Conservation (phyloP, 2,888 invertebrate species). For the Drosophila macrothrix region DNA sequence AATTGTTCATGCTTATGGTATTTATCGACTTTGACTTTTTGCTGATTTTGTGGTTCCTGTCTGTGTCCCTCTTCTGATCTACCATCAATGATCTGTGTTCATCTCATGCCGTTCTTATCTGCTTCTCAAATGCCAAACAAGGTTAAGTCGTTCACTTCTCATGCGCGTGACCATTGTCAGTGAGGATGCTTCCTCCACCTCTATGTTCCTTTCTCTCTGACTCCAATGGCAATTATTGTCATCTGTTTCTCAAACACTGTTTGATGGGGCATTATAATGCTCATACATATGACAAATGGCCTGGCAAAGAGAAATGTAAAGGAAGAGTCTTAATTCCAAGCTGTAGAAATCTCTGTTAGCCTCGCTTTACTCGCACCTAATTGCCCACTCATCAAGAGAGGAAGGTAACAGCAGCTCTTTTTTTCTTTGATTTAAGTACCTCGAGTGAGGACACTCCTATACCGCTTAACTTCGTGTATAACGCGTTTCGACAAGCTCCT, state of each 20-base stretch:
- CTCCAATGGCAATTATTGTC: conserved; percentile 69
- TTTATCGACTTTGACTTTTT: conserved; percentile 51
- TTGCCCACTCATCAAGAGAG: conserved; percentile 42
- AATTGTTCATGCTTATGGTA: conserved; percentile 56
- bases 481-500: conserved; percentile 23
- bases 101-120: conserved; percentile 42
- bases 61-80: conserved; percentile 43
- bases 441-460: not conserved
- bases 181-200: conserved; percentile 11
- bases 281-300: conserved; percentile 60
- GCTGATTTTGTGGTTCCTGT: conserved; percentile 43
- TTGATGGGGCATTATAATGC: conserved; percentile 41
- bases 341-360: conserved; percentile 32
- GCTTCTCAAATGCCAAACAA: conserved; percentile 52
- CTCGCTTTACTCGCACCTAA: conserved; percentile 36
- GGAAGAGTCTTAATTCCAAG: conserved; percentile 5
- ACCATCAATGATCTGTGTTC: conserved; percentile 42
- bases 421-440: not conserved
- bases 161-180: conserved; percentile 48
- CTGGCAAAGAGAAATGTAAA: conserved; percentile 22
- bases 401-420: not conserved
- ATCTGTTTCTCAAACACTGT: conserved; percentile 46
- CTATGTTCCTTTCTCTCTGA: conserved; percentile 29
- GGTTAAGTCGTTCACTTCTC: conserved; percentile 62
- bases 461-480: conserved; percentile 19